Evolutionary conservation across 1,140 invertebrate genomes (phyloP), one percentile per base, ranked within the genome.

Genomic region (Cydia amplana): DNA sequence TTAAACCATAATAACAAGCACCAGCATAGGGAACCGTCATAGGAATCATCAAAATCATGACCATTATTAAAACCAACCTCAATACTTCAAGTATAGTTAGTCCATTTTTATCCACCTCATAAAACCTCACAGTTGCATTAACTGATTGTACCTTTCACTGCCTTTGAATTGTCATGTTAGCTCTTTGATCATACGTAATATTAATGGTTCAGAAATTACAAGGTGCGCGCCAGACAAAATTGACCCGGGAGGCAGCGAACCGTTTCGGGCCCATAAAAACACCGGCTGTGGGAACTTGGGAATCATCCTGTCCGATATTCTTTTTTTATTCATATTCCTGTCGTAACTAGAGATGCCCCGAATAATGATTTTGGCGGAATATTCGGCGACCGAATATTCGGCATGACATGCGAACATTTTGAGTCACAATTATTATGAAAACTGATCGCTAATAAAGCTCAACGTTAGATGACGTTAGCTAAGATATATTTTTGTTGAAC

Each of bases 171-270:
- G 55, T 60, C 55, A 60, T 60, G 55, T 60, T 60, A 23, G 55
- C 55, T 60, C 55, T 60, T 60, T 60, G 55, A 60, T 60, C 55
- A 60, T 60, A 60, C 55, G 55, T 60, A 60, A 60, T 60, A 60
- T 60, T 60, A 60, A 60, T 60, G 55, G 55, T 23, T 12, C 55
- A 23, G 20, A 60, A 60, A 60, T 60, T 60, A 60, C 10, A 60
- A 60, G 55, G 55, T 60, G 7, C 20, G 20, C 10, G 55, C 16
- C 51, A 18, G 51, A 55, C 51, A 55, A 60, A 60, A 60, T 60
- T 60, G 55, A 60, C 55, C 55, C 55, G 55, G 55, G 55, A 23
- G 55, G 55, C 51, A 55, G 51, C 55, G 55, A 60, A 60, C 55
- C 55, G 12, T 60, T 60, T 60, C 55, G 55, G 55, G 20, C 18